Evolutionary conservation across 2,113 vertebrate genomes (phyloP).

Genomic region (Garra rufa): DNA sequence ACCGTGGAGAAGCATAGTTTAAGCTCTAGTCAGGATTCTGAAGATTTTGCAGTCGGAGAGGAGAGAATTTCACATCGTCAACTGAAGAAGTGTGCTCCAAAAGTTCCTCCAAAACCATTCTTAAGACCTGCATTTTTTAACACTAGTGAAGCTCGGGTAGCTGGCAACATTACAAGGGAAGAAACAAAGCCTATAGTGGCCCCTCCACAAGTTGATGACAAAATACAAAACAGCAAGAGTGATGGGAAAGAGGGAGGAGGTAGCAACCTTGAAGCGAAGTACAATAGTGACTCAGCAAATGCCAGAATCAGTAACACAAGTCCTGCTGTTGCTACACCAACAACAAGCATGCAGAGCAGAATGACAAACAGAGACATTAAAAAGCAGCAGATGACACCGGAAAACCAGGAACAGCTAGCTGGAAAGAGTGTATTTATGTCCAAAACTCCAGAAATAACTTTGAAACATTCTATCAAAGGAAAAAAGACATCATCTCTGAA

Average conservation of each 20-base stretch:
- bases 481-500: conserved; percentile 72
- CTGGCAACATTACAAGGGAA: conserved; percentile 45
- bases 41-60: conserved; percentile 61
- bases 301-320: conserved; percentile 57
- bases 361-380: conserved; percentile 67
- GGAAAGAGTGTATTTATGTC: conserved; percentile 65
- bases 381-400: conserved; percentile 57
- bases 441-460: conserved; percentile 72
- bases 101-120: conserved; percentile 58
- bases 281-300: conserved; percentile 68
- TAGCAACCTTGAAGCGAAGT: conserved; percentile 52
- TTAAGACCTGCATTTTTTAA: conserved; percentile 64
- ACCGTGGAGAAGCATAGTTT: conserved; percentile 57
- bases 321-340: conserved; percentile 57
- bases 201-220: conserved; percentile 62
- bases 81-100: conserved; percentile 45
- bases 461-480: conserved; percentile 62
- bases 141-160: conserved; percentile 58
- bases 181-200: conserved; percentile 62
- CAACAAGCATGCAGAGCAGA: conserved; percentile 49
- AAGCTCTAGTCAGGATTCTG: conserved; percentile 73
- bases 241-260: conserved; percentile 55
- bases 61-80: conserved; percentile 59
- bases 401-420: conserved; percentile 65
- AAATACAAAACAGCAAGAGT: conserved; percentile 29